Percentiles rank a stretch among this genome's conserved stretches.
Evolutionary conservation across 2,888 invertebrate species (phyloP).

Genomic region (Lasioglossum villosulum): DNA sequence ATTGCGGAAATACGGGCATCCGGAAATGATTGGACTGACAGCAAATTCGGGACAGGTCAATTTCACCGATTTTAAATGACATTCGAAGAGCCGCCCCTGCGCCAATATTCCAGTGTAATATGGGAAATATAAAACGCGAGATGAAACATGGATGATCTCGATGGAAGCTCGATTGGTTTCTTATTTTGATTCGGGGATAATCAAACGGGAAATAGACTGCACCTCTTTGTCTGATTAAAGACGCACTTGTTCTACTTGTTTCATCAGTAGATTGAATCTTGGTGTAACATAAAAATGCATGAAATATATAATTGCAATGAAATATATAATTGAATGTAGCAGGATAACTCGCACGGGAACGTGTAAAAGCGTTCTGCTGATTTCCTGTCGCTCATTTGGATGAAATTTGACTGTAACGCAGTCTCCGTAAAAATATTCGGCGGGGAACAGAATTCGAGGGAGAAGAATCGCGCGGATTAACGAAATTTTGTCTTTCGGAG

Average conservation of each 20-base stretch:
- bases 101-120: neutral
- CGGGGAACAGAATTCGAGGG: too few species aligned
- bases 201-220: neutral
- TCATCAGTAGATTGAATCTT: neutral
- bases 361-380: neutral
- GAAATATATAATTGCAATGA: neutral
- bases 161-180: neutral
- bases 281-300: neutral
- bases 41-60: neutral
- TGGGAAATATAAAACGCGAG: neutral
- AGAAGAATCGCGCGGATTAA: too few species aligned
- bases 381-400: neutral
- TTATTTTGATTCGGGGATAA: neutral
- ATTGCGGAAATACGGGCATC: neutral
- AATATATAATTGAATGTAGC: neutral
- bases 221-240: neutral
- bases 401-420: too few species aligned
- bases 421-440: too few species aligned
- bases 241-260: neutral
- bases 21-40: neutral
- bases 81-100: neutral
- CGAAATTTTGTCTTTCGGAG: neutral
- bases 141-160: neutral
- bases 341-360: neutral
- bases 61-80: neutral